These are phyloP conservation scores for Sarcophaga variegata DNA, from an alignment of 2,888 invertebrate genomes.

Conservation along the genomic window DNA sequence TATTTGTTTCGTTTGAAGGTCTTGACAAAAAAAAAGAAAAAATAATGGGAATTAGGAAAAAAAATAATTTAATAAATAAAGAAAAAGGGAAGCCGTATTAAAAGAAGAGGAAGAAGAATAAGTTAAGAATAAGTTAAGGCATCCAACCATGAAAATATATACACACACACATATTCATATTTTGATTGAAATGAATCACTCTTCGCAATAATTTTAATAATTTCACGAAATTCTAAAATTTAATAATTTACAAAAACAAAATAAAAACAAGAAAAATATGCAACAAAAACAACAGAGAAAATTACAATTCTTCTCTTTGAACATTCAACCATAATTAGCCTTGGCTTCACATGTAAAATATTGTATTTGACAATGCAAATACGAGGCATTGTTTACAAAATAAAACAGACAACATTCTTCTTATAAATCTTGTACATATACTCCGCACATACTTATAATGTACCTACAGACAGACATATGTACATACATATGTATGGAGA, in stretches of 20 bases:
- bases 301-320: conserved; percentile 4
- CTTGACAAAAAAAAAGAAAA: too few species aligned
- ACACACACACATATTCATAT: background rate
- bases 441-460: background rate
- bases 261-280: conserved; percentile 1
- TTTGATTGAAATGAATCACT: background rate
- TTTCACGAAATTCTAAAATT: conserved; percentile 43
- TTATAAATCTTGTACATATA: too few species aligned
- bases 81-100: too few species aligned
- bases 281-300: background rate
- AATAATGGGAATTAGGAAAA: too few species aligned
- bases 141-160: background rate
- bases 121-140: too few species aligned
- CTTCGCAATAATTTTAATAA: background rate
- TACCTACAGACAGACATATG: background rate
- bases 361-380: conserved; percentile 36
- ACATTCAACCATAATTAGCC: conserved; percentile 27
- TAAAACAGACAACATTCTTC: background rate
- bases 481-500: background rate
- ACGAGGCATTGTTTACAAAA: background rate
- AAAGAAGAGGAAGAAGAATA: too few species aligned
- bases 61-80: too few species aligned
- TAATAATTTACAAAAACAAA: background rate
- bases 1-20: too few species aligned
- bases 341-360: background rate